These are phyloP conservation scores for Tupaia tana DNA, from an alignment of 2,113 vertebrate species.

Conservation along the genomic window DNA sequence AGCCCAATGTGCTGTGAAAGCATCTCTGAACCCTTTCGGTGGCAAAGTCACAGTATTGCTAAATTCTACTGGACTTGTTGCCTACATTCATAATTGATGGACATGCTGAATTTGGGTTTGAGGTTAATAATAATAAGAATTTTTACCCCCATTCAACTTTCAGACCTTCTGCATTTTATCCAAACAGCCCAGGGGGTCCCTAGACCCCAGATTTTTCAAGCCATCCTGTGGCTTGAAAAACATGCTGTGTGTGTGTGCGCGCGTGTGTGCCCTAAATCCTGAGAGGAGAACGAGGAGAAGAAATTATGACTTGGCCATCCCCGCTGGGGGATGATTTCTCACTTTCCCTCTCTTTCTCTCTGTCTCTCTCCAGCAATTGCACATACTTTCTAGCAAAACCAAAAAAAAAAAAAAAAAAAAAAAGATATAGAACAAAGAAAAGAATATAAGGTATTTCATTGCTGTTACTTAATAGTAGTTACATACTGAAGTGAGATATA, in stretches of 20 bases:
- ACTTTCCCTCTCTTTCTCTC: no score
- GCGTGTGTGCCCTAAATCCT: no score
- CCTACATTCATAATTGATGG: not conserved
- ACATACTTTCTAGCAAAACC: no score
- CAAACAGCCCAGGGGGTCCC: not conserved
- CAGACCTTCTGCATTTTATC: not conserved
- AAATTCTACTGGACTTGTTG: not conserved
- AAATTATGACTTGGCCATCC: no score
- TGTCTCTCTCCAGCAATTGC: no score
- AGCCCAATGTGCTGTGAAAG: not conserved
- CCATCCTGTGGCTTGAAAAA: no score
- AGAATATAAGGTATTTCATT: not conserved
- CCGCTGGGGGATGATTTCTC: no score
- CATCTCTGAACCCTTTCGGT: not conserved
- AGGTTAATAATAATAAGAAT: slow-evolving; percentile 26
- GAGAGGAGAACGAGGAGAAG: no score
- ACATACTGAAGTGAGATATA: not conserved
- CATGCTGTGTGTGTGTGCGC: no score
- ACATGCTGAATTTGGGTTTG: slow-evolving; percentile 8
- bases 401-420: not conserved
- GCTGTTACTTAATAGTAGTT: not conserved
- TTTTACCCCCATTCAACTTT: not conserved
- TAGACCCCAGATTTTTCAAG: not conserved
- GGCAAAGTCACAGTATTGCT: not conserved
- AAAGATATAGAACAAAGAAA: slow-evolving; percentile 10